Evolutionary conservation across 2,888 invertebrate species (phyloP), one percentile per base, ranked within the genome.

Genomic region (Eueremaeus valkanovi): DNA sequence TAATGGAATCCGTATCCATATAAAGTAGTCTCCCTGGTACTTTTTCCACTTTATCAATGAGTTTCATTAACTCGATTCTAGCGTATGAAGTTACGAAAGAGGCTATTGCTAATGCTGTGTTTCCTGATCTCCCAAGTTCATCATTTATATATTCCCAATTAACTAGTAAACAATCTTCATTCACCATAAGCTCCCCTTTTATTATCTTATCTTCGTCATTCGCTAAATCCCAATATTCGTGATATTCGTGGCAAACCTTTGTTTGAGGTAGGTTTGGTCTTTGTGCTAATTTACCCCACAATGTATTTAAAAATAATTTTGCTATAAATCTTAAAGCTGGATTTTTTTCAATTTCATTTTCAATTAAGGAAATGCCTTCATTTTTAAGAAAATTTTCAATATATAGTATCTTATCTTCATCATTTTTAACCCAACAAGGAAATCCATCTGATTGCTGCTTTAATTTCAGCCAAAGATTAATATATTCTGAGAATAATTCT

Each of bases 1-100:
- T 81, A 3, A 82, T 80, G 0, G 81, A 81, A 76, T 83, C 83
- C 0, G 83, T 84, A 63, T 84, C 83, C 72, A 78, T 82, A 77
- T 84, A 83, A 16, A 84, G 75, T 11, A 81, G 81, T 18, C 81
- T 72, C 0, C 61, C 61, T 3, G 73, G 73, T 1, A 72, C 27
- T 51, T 78, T 72, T 5, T 78, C 81, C 9, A 84, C 76, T 31
- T 76, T 74, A 16, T 83, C 80, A 3, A 84, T 76, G 31, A 81
- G 81, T 5, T 74, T 70, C 73, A 82, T 82, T 1, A 84, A 76
- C 76, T 81, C 81, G 1, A 83, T 72, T 6, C 83, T 73, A 0
- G 83, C 72, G 27, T 72, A 49, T 27, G 72, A 72, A 2, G 72
- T 72, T 3, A 49, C 40, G 18, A 66, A 75, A 1, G 74, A 63